Base-by-base conservation (phyloP, 2,888 invertebrate species). In the Ecliptopera silaceata region DNA sequence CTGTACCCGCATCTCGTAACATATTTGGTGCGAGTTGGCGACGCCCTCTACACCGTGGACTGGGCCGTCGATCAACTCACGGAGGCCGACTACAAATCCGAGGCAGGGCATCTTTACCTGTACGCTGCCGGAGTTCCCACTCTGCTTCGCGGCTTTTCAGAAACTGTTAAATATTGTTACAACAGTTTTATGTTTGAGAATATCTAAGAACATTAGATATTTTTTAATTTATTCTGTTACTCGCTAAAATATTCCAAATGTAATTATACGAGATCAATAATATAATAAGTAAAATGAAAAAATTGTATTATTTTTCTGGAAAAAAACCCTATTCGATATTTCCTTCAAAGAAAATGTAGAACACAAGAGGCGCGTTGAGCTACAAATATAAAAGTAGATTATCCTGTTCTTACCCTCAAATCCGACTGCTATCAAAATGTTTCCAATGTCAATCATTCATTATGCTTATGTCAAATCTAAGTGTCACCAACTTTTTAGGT, bases 81-180 rank as follows among this genome's bases (percentile, higher is more conserved):
- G 1, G 71, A 73, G 17, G 84, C 82, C 0, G 77, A 80, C 41
- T 82, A 70, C 44, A 45, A 78, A 1, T 85, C 90, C 0, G 91
- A 92, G 56, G 91, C 89, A 0, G 91, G 91, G 1, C 82, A 88
- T 44, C 63, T 92, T 0, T 75, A 79, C 22, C 71, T 91, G 0
- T 51, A 82, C 52, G 68, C 71, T 4, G 61, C 75, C 2, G 82
- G 86, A 0, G 77, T 85, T 0, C 91, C 91, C 0, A 31, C 75
- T 0, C 61, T 86, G 1, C 72, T 91, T 1, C 75, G 84, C 10
- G 84, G 86, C 0, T 92, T 91, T 66, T 75, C 86, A 0, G 80
- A 88, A 55, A 70, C 86, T 3, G 72, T 90, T 26, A 61, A 73
- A n/a, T 84, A 74, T 70, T 75, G 72, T 65, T 83, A 75, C 59